Evolutionary conservation across 2,888 invertebrate genomes (phyloP), one percentile per base, ranked within the genome.

Genomic region (Platycheirus rosarum): DNA sequence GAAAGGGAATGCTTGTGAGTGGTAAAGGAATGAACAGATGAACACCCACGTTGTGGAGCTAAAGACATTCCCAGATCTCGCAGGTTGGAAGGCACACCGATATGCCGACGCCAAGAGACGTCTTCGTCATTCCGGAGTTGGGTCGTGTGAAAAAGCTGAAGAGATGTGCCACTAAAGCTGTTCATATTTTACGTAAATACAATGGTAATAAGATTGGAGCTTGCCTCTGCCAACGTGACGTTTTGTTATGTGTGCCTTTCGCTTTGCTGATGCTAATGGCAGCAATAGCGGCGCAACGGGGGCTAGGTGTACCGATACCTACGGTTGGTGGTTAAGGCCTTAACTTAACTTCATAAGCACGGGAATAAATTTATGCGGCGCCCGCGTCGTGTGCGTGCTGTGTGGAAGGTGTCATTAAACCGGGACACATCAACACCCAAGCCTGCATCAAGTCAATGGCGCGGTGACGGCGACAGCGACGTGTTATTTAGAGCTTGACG

Each of bases 171-270:
- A 73, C 71, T 62, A 68, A 77, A 77, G 63, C 82, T 63, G 77
- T 82, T 82, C 82, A 82, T 82, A 82, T 77, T 82, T 77, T 68
- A 77, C 68, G 77, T 73, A 82, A 82, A 82, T 82, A 82, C 77
- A 77, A 82, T 73, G 71, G 82, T 77, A 82, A 77, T 77, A 82
- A 77, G 82, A 82, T 82, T 82, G 32, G 77, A 62, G 73, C 62
- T 53, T 66, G 76, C 66, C 53, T 48, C 49, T 70, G 8, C 37
- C 37, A 49, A 44, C 62, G 65, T 69, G 69, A 55, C 48, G 49
- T 48, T 79, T 46, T 69, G 69, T 69, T 69, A 35, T 63, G 79
- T 73, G 68, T 55, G 57, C 49, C 35, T 69, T 65, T 44, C 71
- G 71, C 46, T 66, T 53, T 68, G 37, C 70, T 29, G 53, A 40